Evolutionary conservation across 2,888 invertebrate species (phyloP).

Genomic region (Chorisops tibialis): DNA sequence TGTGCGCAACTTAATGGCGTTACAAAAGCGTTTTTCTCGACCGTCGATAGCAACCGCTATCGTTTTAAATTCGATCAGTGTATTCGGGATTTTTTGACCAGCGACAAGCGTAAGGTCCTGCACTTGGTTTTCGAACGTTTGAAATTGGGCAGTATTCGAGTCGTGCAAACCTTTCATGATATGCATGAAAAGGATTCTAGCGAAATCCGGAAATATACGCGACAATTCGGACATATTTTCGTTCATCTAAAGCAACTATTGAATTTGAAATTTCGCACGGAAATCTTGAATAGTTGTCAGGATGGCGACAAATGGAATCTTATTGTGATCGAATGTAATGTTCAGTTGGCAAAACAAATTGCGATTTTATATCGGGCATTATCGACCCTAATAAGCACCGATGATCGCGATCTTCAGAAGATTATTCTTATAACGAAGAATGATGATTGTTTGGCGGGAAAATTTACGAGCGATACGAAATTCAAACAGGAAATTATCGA

Average conservation of each 20-base stretch:
- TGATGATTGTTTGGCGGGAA: no score
- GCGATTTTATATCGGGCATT: no score
- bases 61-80: no score
- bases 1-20: no score
- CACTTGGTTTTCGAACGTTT: conserved; percentile 6
- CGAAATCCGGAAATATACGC: not conserved
- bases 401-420: no score
- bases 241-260: not conserved
- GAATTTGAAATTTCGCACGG: not conserved
- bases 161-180: not conserved
- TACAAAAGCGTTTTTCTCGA: no score
- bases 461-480: no score
- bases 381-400: no score
- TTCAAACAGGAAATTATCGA: no score
- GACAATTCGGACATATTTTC: conserved; percentile 10
- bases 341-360: not conserved
- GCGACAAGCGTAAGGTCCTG: not conserved
- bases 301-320: not conserved
- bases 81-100: no score
- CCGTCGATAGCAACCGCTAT: no score
- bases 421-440: no score
- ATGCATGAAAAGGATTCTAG: not conserved
- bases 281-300: not conserved
- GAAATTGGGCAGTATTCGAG: not conserved
- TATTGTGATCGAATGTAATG: conserved; percentile 1